phyloP scores from a whole-genome alignment of 2,888 invertebrate species.

The Harpalus rubripes region DNA sequence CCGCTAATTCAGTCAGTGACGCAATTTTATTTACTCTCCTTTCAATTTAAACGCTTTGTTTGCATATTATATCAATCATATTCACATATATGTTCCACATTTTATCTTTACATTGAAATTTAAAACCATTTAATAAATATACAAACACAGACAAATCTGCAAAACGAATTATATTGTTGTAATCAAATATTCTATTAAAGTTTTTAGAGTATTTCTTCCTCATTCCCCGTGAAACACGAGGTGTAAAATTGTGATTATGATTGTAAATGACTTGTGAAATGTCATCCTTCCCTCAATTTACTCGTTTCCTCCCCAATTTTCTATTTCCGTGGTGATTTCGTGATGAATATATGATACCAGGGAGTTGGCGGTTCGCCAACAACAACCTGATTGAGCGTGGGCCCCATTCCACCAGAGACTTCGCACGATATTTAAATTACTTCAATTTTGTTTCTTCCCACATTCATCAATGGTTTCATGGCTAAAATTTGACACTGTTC shows the following conservation, averaged over 20 bases:
- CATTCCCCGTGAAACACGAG: neutral
- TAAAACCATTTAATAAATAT: no score
- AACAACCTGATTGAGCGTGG: slow-evolving; percentile 22
- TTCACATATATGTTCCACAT: no score
- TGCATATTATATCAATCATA: no score
- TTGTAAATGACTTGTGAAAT: neutral
- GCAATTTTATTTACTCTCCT: no score
- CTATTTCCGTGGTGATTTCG: neutral
- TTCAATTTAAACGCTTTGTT: no score
- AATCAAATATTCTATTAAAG: no score
- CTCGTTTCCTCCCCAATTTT: neutral
- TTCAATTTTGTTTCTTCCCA: neutral
- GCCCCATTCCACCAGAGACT: neutral
- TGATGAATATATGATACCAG: neutral
- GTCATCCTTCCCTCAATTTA: neutral
- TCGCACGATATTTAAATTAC: neutral
- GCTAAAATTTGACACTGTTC: no score
- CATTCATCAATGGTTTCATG: neutral
- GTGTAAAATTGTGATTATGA: neutral
- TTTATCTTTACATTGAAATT: no score
- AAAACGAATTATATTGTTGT: no score
- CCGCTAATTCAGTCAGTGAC: no score
- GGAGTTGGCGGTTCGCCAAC: neutral
- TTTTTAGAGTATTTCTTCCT: no score
- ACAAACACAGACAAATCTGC: no score